Evolutionary conservation across 2,888 invertebrate species (phyloP), one percentile per base, ranked within the genome.

Genomic region (Xanthorhoe designata): DNA sequence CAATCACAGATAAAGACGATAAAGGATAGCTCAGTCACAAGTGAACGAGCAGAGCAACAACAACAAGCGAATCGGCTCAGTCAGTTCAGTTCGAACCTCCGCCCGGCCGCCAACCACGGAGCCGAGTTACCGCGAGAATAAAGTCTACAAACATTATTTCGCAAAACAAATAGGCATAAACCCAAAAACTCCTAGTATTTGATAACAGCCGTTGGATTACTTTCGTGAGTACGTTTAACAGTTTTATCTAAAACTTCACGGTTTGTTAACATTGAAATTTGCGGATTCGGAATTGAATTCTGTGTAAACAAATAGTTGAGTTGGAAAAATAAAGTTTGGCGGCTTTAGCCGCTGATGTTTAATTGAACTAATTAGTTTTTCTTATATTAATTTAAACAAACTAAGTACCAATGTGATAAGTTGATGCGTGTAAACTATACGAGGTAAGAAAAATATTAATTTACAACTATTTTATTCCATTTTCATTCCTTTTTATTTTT

Each of bases 251-350:
- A 68, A 72, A 75, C 72, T 70, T 83, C 78, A 69, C 56, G 52
- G 66, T 73, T 69, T 75, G 82, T 86, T 86, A 85, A 86, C 83
- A 85, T 72, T 77, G 73, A 69, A 75, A 74, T 79, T 83, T 77
- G 75, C 76, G 78, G 75, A 76, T 75, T 75, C 73, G 65, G 77
- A 76, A 54, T 66, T 80, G 79, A 79, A 73, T 77, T 74, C 73
- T 71, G 67, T 68, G 75, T 77, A 83, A 82, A 80, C 77, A 82
- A 78, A 76, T 71, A 70, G 61, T 74, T 73, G 62, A 64, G 68
- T 53, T 61, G 68, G 57, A 60, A 70, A 73, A 71, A 67, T 63
- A 66, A 67, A 64, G 59, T 69, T 68, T 69, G 66, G 53, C 49
- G 32, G 32, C 6, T 32, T 2, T 32, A 32, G 6, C 32, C 7